These are phyloP conservation scores for Schizotus pectinicornis DNA, from an alignment of 2,888 invertebrate species.

Conservation along the genomic window DNA sequence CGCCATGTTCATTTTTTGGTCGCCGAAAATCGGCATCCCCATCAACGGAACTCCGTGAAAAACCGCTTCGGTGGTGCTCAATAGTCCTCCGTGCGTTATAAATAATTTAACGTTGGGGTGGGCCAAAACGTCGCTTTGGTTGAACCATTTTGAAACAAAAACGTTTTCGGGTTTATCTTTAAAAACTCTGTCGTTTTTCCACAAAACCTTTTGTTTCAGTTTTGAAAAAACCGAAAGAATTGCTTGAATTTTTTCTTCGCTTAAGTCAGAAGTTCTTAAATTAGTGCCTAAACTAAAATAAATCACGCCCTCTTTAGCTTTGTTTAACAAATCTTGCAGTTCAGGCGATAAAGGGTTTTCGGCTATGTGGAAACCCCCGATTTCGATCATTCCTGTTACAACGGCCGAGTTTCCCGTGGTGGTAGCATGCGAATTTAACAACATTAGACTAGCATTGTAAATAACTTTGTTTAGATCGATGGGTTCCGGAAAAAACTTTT, in stretches of 20 bases:
- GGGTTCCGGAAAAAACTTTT: slow-evolving; percentile 46
- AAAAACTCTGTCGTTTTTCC: slow-evolving; percentile 56
- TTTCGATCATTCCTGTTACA: slow-evolving; percentile 63
- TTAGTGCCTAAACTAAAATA: slow-evolving; percentile 58
- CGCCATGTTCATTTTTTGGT: slow-evolving; percentile 61
- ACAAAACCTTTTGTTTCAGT: slow-evolving; percentile 56
- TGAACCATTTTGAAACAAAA: slow-evolving; percentile 53
- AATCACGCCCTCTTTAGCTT: slow-evolving; percentile 52
- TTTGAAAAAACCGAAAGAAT: slow-evolving; percentile 52
- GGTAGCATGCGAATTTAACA: slow-evolving; percentile 59
- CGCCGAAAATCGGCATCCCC: slow-evolving; percentile 62
- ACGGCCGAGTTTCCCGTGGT: slow-evolving; percentile 59
- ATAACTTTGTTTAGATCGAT: slow-evolving; percentile 43
- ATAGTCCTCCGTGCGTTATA: slow-evolving; percentile 60
- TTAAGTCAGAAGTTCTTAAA: slow-evolving; percentile 49
- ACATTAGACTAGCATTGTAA: slow-evolving; percentile 43
- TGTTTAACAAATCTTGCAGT: slow-evolving; percentile 51
- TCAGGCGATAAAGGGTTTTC: slow-evolving; percentile 41
- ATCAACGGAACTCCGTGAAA: slow-evolving; percentile 60
- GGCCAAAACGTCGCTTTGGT: slow-evolving; percentile 53
- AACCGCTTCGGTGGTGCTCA: slow-evolving; percentile 60
- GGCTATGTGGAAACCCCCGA: slow-evolving; percentile 62
- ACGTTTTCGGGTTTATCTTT: slow-evolving; percentile 53
- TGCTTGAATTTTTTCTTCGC: slow-evolving; percentile 42
- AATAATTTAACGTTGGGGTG: slow-evolving; percentile 59